A percentile compares a stretch with the other conserved stretches of the same genome.
These are phyloP conservation scores for Stegana nigrithorax DNA, from an alignment of 2,888 invertebrate species.

Conservation along the genomic window DNA sequence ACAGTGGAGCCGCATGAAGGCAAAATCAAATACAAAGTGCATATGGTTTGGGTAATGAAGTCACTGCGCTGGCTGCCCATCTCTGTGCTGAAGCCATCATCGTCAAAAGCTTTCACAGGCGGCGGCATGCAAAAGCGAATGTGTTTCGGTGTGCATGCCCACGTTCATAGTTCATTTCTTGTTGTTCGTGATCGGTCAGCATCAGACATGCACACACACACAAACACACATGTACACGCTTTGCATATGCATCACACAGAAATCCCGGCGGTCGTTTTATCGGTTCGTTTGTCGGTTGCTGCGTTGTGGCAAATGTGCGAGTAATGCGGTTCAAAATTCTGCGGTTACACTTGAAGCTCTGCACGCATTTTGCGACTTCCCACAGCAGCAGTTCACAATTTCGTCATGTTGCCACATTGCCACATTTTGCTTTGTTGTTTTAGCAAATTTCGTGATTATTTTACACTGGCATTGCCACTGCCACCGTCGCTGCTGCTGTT, in stretches of 20 bases:
- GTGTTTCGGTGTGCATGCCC: no score
- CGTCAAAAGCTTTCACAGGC: no score
- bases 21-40: no score
- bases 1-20: no score
- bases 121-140: no score
- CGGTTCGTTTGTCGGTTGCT: conserved; percentile 6
- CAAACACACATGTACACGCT: not conserved
- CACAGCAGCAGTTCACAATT: not conserved
- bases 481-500: conserved; percentile 15
- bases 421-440: conserved; percentile 12
- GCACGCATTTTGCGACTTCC: not conserved
- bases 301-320: conserved; percentile 6
- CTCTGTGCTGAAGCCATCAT: no score
- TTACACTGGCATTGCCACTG: conserved; percentile 20
- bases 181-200: no score
- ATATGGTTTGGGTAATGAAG: no score
- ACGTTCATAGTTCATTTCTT: no score
- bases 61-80: no score
- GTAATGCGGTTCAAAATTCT: conserved; percentile 22
- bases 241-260: not conserved
- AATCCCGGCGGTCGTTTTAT: conserved; percentile 15
- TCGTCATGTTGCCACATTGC: not conserved
- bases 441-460: conserved; percentile 38
- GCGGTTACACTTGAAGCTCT: conserved; percentile 13
- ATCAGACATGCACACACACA: no score